phyloP scores from a whole-genome alignment of 1,140 invertebrate genomes.

The Aphis craccivora region DNA sequence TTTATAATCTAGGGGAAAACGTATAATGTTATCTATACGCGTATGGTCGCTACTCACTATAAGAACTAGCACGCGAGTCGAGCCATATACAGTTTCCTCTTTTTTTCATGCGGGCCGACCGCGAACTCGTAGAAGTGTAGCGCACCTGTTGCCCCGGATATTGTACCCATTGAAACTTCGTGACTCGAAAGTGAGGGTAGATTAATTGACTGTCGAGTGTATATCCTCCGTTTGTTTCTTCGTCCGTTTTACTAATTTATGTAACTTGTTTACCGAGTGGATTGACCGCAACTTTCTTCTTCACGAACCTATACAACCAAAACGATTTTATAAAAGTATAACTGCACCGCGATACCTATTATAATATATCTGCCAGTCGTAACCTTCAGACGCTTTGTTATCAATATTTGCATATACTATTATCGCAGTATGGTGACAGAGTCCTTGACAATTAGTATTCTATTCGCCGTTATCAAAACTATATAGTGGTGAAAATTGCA shows the following conservation, averaged over 20 bases:
- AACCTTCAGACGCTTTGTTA: neutral
- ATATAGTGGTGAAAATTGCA: neutral
- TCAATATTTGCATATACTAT: neutral
- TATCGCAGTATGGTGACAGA: neutral
- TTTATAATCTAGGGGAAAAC: neutral
- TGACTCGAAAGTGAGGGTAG: conserved; percentile 45
- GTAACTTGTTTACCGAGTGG: neutral
- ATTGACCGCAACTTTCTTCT: neutral
- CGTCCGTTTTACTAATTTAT: neutral
- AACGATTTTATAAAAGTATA: neutral
- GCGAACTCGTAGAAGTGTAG: conserved; percentile 46
- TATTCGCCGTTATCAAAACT: neutral
- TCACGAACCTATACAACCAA: no score
- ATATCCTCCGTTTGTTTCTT: conserved; percentile 19
- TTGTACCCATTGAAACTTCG: neutral
- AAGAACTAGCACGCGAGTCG: neutral
- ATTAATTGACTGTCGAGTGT: conserved; percentile 48
- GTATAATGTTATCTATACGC: neutral
- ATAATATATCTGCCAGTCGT: neutral
- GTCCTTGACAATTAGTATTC: conserved; percentile 24
- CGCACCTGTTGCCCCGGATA: conserved; percentile 50
- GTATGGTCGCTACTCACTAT: neutral
- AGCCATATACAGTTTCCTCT: conserved; percentile 41
- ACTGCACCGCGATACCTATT: neutral
- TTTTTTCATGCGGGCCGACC: neutral